These are phyloP conservation scores for Enoplolaimus lenunculus DNA, from an alignment of 2,888 invertebrate genomes.

Conservation along the genomic window DNA sequence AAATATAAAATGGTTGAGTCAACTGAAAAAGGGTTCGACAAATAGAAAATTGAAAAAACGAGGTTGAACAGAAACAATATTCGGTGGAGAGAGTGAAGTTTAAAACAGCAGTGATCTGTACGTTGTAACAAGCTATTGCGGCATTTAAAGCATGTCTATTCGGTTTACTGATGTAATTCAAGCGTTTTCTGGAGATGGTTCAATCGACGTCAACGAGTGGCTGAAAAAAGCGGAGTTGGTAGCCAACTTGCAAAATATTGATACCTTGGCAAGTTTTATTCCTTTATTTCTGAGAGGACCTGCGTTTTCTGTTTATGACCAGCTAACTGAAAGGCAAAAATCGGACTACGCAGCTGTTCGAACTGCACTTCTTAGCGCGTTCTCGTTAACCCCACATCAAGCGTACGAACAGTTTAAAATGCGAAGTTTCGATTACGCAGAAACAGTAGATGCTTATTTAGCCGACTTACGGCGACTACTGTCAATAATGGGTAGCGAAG, in stretches of 20 bases:
- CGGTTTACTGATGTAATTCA: neutral
- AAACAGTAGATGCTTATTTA: neutral
- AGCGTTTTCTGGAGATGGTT: neutral
- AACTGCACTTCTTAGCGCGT: neutral
- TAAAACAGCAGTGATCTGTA: too few species aligned
- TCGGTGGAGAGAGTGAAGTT: too few species aligned
- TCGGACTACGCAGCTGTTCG: neutral
- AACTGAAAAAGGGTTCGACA: too few species aligned
- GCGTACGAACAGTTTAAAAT: neutral
- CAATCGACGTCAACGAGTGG: neutral
- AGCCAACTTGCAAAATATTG: neutral
- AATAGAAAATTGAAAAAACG: too few species aligned
- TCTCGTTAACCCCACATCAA: neutral
- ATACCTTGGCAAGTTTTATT: neutral
- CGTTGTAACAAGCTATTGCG: neutral
- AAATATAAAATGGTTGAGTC: too few species aligned
- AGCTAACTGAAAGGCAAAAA: neutral
- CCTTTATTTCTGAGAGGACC: neutral
- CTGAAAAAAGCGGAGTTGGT: neutral
- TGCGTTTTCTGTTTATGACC: neutral
- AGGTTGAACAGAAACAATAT: too few species aligned
- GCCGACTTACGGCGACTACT: neutral
- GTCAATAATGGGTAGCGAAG: neutral
- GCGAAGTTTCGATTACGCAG: neutral
- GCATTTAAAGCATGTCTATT: slow-evolving; percentile 1